phyloP scores from a whole-genome alignment of 2,888 invertebrate genomes.

The Zootermopsis nevadensis region DNA sequence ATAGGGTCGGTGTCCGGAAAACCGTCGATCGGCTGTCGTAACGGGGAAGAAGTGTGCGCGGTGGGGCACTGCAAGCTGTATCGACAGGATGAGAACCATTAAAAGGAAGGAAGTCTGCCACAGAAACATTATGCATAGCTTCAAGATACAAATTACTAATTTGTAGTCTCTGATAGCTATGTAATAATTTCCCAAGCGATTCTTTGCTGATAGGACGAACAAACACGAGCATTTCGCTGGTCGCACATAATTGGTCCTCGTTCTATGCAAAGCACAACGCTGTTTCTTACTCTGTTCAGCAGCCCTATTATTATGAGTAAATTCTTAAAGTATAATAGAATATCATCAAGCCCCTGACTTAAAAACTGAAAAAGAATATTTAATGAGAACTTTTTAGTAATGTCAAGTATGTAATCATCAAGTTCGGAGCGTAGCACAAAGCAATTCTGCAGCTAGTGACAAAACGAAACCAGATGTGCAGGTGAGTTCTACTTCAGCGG shows the following conservation, averaged over 20 bases:
- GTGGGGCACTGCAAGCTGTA: background rate
- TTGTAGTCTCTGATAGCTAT: constrained; percentile 12
- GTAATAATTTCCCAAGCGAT: constrained; percentile 1
- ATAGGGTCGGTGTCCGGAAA: background rate
- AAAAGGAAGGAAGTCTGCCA: background rate
- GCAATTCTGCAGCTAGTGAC: too few species aligned
- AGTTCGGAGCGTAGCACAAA: too few species aligned
- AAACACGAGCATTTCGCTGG: background rate
- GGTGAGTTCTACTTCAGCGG: too few species aligned
- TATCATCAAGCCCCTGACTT: too few species aligned
- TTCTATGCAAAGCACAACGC: background rate
- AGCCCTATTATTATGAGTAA: too few species aligned
- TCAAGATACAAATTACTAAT: background rate
- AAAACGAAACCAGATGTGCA: too few species aligned
- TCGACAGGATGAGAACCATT: constrained; percentile 9
- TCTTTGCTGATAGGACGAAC: background rate
- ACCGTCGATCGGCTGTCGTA: background rate
- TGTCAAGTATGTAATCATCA: too few species aligned
- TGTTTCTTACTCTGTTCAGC: background rate
- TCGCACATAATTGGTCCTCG: background rate
- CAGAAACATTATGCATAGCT: background rate
- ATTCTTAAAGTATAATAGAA: too few species aligned
- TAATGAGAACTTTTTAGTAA: too few species aligned
- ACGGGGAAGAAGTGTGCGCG: background rate
- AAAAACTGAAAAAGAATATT: too few species aligned